phyloP scores from a whole-genome alignment of 2,888 invertebrate genomes.

The Synanthedon myopaeformis region DNA sequence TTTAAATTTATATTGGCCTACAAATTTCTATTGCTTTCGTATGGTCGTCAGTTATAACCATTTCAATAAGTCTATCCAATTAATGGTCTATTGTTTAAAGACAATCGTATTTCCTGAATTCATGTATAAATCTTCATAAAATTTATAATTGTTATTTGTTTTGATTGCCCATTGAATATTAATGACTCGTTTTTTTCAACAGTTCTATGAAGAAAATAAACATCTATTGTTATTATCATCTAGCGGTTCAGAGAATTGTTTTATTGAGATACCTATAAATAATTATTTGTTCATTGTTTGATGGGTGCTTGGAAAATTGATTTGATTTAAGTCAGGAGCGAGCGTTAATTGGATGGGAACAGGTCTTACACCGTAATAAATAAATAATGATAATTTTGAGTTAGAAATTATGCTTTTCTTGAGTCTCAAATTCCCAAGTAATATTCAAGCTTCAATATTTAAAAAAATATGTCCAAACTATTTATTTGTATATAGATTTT shows the following conservation, averaged over 20 bases:
- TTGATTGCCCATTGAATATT: not conserved
- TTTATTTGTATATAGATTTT: not conserved
- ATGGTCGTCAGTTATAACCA: not conserved
- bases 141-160: not conserved
- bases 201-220: constrained; percentile 10
- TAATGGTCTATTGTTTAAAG: constrained; percentile 10
- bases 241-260: constrained; percentile 14
- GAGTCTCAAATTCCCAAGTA: too few relatives aligned
- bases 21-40: not conserved
- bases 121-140: not conserved
- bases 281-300: constrained; percentile 28
- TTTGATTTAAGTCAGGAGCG: not conserved
- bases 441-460: too few relatives aligned
- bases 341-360: not conserved
- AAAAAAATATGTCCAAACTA: too few relatives aligned
- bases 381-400: too few relatives aligned
- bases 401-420: too few relatives aligned
- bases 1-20: too few relatives aligned
- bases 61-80: constrained; percentile 6
- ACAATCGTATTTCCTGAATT: not conserved
- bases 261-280: constrained; percentile 24
- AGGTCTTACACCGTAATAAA: too few relatives aligned
- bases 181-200: constrained; percentile 4
- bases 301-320: constrained; percentile 8
- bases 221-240: constrained; percentile 21